Conservation (phyloP, 2,797 vertebrate genomes). For the Falco peregrinus region DNA sequence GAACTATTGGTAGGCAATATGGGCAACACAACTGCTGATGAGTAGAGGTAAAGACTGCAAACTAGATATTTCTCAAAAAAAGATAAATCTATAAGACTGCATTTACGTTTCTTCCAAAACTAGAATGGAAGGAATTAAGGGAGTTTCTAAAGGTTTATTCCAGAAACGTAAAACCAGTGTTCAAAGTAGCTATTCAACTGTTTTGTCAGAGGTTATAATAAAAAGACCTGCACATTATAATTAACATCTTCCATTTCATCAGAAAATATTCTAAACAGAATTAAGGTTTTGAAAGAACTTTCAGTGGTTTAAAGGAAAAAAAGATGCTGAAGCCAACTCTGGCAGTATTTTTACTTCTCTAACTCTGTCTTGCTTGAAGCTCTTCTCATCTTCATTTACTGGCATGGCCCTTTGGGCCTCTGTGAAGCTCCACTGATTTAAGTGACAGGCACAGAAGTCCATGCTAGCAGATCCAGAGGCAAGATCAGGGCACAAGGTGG, state of each 20-base stretch:
- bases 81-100: neutral
- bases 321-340: neutral
- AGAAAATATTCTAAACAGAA: neutral
- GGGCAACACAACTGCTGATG: neutral
- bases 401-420: neutral
- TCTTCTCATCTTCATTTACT: neutral
- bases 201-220: neutral
- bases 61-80: neutral
- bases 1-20: neutral
- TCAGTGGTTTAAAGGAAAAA: neutral
- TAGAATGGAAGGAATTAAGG: neutral
- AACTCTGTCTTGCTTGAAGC: neutral
- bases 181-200: neutral
- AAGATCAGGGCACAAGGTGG: conserved; percentile 9
- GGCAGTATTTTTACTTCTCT: neutral
- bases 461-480: neutral
- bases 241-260: neutral
- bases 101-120: neutral
- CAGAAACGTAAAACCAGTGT: neutral
- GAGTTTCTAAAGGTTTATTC: neutral
- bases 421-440: neutral
- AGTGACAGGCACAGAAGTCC: neutral
- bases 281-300: neutral
- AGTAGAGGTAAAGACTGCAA: neutral
- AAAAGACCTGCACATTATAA: neutral